These are phyloP conservation scores for Aurelia coerulea DNA, from an alignment of 30 jellyfish, hydroid and myxozoan genomes.

Conservation along the genomic window DNA sequence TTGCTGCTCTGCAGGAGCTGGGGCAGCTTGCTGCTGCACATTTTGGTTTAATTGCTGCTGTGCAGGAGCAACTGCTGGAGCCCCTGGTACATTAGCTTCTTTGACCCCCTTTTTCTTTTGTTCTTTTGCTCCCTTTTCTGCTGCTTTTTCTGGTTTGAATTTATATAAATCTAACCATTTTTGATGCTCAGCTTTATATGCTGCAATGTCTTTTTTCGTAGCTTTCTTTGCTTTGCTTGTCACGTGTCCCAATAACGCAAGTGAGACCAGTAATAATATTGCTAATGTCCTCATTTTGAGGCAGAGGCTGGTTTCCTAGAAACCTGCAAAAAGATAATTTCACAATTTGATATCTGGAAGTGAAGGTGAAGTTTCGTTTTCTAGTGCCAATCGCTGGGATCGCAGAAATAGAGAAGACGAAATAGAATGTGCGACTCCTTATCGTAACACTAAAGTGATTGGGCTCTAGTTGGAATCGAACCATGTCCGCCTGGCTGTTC, in stretches of 20 bases:
- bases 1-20: constrained; percentile 32
- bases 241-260: constrained; percentile 38
- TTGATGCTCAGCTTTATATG: constrained; percentile 74
- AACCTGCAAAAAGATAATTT: constrained; percentile 21
- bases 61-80: constrained; percentile 59
- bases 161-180: constrained; percentile 81
- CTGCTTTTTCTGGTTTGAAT: constrained; percentile 35
- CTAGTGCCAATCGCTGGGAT: too few relatives aligned
- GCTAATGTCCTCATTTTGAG: constrained; percentile 84
- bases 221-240: constrained; percentile 56
- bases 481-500: not conserved
- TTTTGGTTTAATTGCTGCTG: constrained; percentile 28
- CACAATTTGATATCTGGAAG: not conserved
- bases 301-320: constrained; percentile 62
- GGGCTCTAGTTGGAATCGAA: not conserved
- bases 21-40: not conserved
- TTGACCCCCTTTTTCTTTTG: constrained; percentile 26
- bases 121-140: constrained; percentile 4
- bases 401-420: too few relatives aligned
- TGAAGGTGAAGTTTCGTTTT: too few relatives aligned
- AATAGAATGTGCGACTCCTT: not conserved
- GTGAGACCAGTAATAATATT: constrained; percentile 28
- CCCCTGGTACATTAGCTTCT: constrained; percentile 32
- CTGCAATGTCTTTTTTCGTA: constrained; percentile 57
- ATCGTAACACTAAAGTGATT: not conserved